phyloP scores from a whole-genome alignment of 2,797 vertebrate species.

The Sternarchorhynchus goeldii region DNA sequence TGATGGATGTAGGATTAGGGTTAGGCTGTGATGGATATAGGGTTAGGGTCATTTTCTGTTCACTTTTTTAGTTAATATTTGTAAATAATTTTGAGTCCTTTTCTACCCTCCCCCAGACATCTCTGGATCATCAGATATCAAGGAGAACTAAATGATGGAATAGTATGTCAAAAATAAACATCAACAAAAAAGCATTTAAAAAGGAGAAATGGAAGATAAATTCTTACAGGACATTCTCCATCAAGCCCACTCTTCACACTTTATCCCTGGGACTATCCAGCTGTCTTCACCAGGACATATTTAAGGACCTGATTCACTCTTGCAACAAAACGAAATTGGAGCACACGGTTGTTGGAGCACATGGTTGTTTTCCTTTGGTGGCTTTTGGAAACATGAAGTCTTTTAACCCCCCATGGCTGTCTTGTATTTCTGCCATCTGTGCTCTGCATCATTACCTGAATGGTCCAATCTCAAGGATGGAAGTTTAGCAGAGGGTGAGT shows the following conservation, averaged over 20 bases:
- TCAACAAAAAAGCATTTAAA: neutral
- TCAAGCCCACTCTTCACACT: slow-evolving; percentile 32
- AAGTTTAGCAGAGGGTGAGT: slow-evolving; percentile 48
- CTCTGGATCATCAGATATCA: slow-evolving; percentile 45
- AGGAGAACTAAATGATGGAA: slow-evolving; percentile 39
- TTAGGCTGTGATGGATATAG: no score
- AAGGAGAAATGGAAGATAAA: slow-evolving; percentile 2
- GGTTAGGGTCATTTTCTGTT: slow-evolving; percentile 6
- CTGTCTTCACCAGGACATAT: slow-evolving; percentile 36
- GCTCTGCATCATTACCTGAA: slow-evolving; percentile 44
- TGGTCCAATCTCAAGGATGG: slow-evolving; percentile 13
- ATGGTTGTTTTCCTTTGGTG: slow-evolving; percentile 22
- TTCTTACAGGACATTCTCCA: slow-evolving; percentile 38
- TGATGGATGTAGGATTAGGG: no score
- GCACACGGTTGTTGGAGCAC: slow-evolving; percentile 26
- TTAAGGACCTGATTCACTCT: slow-evolving; percentile 40
- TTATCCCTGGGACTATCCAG: slow-evolving; percentile 36
- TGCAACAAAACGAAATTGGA: slow-evolving; percentile 28
- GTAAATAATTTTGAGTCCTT: slow-evolving; percentile 15
- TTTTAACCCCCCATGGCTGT: slow-evolving; percentile 46
- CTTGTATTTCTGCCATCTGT: slow-evolving; percentile 44
- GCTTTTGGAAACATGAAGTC: slow-evolving; percentile 49
- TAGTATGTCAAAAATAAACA: slow-evolving; percentile 25
- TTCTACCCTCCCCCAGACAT: slow-evolving; percentile 18
- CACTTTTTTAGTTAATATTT: slow-evolving; percentile 23